Conservation (phyloP, 2,113 vertebrate species). For the Cheirogaleus medius region DNA sequence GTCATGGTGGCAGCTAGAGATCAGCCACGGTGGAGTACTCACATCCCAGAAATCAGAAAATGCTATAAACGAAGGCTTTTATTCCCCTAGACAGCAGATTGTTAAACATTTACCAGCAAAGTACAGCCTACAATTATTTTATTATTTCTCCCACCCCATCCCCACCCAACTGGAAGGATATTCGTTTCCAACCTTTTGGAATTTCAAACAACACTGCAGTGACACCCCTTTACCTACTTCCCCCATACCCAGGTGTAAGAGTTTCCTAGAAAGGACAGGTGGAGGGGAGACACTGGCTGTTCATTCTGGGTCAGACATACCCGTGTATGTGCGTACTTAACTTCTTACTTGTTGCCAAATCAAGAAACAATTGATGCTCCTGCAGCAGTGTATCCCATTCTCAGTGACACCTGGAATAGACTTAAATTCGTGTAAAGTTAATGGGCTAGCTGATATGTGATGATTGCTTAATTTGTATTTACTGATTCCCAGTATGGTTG, state of each 20-base stretch:
- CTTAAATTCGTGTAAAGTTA: neutral
- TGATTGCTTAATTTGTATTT: neutral
- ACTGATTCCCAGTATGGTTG: neutral
- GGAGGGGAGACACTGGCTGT: neutral
- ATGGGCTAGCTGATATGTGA: rapidly evolving
- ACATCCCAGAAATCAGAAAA: neutral
- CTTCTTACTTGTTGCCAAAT: neutral
- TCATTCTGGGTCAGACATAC: neutral
- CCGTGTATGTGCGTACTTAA: neutral
- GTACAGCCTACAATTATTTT: neutral
- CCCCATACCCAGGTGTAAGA: too few relatives aligned
- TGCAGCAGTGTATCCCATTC: rapidly evolving
- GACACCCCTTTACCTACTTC: neutral
- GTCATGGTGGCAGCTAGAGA: rapidly evolving
- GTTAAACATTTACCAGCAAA: neutral
- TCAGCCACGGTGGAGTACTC: neutral
- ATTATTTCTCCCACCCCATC: neutral
- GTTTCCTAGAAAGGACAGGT: neutral
- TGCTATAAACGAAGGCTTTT: neutral
- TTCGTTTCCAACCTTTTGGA: neutral
- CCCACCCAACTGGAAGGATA: neutral
- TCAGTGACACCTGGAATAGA: neutral
- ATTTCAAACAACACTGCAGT: neutral
- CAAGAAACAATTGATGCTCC: neutral
- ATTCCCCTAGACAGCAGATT: too few relatives aligned